Base-by-base conservation (phyloP, 2,797 vertebrate genomes). In the Tinamus major region DNA sequence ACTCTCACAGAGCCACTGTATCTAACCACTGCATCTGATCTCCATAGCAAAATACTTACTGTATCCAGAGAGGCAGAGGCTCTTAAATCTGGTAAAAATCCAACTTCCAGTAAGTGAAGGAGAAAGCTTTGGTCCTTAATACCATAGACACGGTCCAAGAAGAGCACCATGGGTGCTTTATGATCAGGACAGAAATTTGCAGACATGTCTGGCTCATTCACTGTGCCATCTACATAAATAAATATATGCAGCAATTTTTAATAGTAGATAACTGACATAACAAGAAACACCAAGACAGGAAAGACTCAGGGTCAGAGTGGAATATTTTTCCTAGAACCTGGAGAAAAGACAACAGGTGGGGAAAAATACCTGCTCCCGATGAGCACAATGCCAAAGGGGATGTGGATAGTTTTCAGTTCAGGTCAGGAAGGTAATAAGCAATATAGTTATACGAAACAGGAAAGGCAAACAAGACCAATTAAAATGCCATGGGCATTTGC, bases 161-260 rank as follows among this genome's bases (percentile, higher is more conserved):
- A 99, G 83, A 99, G 98, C 95, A 99, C 99, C 99, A 99, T 99
- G 58, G 99, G 98, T 75, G 99, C 98, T 96, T 99, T 99, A 97
- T 99, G 99, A 94, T 99, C 99, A 29, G 99, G 99, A 94, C 99
- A 99, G 98, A 99, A 99, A 95, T 92, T 98, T 93, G 99, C 99
- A 4, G 99, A 98, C 99, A 99, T 98, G 91, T 99, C 98, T 5
- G 99, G 99, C 95, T 99, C 99, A 0, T 97, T 98, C 92, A 99
- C 97, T 9, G 98, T 98, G 53, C 98, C 99, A 85, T 99, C 99
- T 99, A 97, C 81, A 84, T 21, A 91, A 94, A 84, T 21, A 91
- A 94, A 94, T 6, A 91, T 0, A 85, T 23, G 85, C 80, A 33
- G 2, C 3, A 26, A 20, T 41, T 72, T 87, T 95, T 79, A 93